phyloP scores from a whole-genome alignment of 1,140 invertebrate genomes.

The Ericerus pela region DNA sequence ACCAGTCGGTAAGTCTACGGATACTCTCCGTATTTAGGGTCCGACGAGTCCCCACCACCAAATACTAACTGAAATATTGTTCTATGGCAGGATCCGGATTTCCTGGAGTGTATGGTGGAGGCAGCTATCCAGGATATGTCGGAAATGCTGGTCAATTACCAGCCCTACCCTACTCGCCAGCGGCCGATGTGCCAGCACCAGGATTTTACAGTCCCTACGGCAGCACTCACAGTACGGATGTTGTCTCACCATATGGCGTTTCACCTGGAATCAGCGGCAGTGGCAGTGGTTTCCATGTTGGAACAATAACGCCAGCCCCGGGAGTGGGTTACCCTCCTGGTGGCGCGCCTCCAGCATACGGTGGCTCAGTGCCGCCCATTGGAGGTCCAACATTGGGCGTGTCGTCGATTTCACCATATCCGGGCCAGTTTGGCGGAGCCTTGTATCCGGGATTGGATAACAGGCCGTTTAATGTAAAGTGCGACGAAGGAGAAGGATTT shows the following conservation, averaged over 20 bases:
- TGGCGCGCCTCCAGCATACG: constrained; percentile 14
- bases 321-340: constrained; percentile 5
- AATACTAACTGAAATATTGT: neutral
- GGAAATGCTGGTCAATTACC: constrained; percentile 25
- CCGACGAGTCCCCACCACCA: neutral
- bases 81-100: constrained; percentile 15
- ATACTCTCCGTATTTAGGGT: too few relatives aligned
- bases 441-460: constrained; percentile 14
- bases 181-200: neutral
- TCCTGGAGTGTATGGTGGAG: constrained; percentile 18
- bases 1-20: constrained; percentile 14
- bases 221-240: neutral
- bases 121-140: constrained; percentile 20
- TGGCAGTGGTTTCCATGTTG: constrained; percentile 1
- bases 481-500: constrained; percentile 63
- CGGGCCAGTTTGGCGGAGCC: neutral
- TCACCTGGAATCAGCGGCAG: constrained; percentile 1
- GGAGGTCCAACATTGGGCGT: constrained; percentile 12
- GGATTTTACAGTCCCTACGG: neutral
- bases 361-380: neutral
- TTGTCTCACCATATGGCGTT: neutral
- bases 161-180: constrained; percentile 13
- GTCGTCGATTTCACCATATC: neutral
- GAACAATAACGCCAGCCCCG: constrained; percentile 1
- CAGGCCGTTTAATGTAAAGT: constrained; percentile 36